These are phyloP conservation scores for Remorina albescens DNA, from an alignment of 2,797 vertebrate species.

Conservation along the genomic window DNA sequence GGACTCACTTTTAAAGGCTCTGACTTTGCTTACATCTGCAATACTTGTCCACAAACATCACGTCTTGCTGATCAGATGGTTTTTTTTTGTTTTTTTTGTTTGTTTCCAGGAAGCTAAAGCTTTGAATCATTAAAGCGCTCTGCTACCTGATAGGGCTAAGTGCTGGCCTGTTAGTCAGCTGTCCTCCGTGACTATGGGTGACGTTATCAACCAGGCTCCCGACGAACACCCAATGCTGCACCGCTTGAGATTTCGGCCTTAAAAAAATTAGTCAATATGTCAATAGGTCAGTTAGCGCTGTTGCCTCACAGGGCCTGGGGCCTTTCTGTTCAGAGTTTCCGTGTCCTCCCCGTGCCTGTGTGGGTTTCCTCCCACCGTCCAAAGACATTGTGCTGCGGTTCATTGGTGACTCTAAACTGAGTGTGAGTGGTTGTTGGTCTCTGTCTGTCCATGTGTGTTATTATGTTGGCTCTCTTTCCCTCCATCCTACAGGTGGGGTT, in stretches of 20 bases:
- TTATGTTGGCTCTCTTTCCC: too few species aligned
- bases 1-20: slow-evolving; percentile 14
- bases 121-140: slow-evolving; percentile 60
- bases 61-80: slow-evolving; percentile 27
- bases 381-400: too few species aligned
- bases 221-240: slow-evolving; percentile 4
- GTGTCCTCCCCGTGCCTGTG: too few species aligned
- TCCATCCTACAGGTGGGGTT: slow-evolving; percentile 89
- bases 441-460: too few species aligned
- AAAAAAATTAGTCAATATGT: background rate
- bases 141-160: slow-evolving; percentile 21
- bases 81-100: slow-evolving; percentile 34
- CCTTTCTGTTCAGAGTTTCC: too few species aligned
- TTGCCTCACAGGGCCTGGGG: too few species aligned
- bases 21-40: slow-evolving; percentile 52
- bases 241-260: background rate
- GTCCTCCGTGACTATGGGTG: background rate
- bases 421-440: too few species aligned
- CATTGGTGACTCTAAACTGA: too few species aligned
- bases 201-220: background rate
- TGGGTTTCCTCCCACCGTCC: too few species aligned
- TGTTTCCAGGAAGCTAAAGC: slow-evolving; percentile 36
- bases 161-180: background rate
- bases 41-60: slow-evolving; percentile 16
- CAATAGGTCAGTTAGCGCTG: too few species aligned